Conservation (phyloP, 2,888 invertebrate species). For the Catocala sponsa region DNA sequence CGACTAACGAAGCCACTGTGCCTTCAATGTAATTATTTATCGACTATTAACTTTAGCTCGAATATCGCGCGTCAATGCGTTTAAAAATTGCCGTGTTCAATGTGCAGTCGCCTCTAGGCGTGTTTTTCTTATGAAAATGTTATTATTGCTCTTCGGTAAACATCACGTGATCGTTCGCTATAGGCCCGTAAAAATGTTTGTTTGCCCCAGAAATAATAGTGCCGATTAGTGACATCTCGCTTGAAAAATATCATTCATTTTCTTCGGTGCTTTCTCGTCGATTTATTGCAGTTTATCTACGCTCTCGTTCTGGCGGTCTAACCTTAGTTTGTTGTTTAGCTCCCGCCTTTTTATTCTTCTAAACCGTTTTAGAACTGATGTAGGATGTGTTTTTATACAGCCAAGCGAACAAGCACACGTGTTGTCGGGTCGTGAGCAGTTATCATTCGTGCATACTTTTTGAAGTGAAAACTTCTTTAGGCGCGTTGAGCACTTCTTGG, state of each 20-base stretch:
- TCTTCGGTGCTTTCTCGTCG: background rate
- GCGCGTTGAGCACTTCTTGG: no score
- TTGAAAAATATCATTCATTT: constrained; percentile 8
- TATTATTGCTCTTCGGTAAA: constrained; percentile 26
- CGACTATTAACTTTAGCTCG: no score
- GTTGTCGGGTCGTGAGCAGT: no score
- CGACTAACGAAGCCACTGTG: no score
- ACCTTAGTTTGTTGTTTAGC: background rate
- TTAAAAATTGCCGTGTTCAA: background rate
- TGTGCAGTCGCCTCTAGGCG: background rate
- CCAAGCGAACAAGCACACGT: no score
- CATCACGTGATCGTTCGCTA: constrained; percentile 22
- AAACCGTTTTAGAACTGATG: no score
- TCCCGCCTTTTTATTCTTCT: background rate
- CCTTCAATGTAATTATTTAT: no score
- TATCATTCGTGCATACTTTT: no score
- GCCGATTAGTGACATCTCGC: constrained; percentile 18
- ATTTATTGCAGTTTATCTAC: background rate
- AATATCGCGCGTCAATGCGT: no score
- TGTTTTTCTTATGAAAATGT: constrained; percentile 30
- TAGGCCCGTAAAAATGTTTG: constrained; percentile 23
- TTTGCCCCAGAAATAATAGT: constrained; percentile 25
- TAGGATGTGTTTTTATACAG: no score
- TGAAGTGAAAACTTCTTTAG: no score
- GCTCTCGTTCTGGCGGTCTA: background rate